phyloP scores from a whole-genome alignment of 2,113 vertebrate genomes.

The Helogale parvula region DNA sequence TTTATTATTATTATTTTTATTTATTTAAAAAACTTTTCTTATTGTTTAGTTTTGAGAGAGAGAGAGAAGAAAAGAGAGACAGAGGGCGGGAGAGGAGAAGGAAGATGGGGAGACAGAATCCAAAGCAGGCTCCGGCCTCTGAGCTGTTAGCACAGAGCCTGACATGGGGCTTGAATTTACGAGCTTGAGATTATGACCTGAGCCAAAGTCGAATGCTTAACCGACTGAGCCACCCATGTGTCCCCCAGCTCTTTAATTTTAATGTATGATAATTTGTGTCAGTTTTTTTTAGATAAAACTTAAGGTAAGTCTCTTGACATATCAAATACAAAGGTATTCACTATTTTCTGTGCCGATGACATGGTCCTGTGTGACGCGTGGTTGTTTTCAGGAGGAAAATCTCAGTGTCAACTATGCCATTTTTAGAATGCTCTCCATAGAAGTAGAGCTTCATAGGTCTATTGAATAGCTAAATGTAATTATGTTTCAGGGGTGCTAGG shows the following conservation, averaged over 20 bases:
- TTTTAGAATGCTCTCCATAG: neutral
- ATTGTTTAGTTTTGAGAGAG: too few species aligned
- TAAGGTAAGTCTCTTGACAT: neutral
- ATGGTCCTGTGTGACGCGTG: neutral
- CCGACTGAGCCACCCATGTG: too few species aligned
- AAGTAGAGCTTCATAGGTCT: neutral
- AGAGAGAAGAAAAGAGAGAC: too few species aligned
- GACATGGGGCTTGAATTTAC: too few species aligned
- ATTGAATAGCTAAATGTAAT: neutral
- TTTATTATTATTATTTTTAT: too few species aligned
- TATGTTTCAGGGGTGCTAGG: neutral
- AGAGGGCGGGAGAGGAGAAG: too few species aligned
- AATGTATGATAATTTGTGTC: neutral
- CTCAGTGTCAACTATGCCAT: neutral
- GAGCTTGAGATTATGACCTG: too few species aligned
- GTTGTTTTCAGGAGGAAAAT: neutral
- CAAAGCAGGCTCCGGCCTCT: too few species aligned
- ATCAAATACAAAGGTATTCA: neutral
- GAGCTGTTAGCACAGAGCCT: too few species aligned
- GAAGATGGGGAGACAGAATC: too few species aligned
- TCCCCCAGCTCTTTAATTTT: neutral
- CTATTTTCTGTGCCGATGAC: neutral
- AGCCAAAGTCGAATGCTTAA: too few species aligned
- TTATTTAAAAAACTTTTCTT: too few species aligned
- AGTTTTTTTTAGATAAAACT: neutral